Base-by-base conservation (phyloP, 1,140 invertebrate genomes). In the Zophobas atratus region DNA sequence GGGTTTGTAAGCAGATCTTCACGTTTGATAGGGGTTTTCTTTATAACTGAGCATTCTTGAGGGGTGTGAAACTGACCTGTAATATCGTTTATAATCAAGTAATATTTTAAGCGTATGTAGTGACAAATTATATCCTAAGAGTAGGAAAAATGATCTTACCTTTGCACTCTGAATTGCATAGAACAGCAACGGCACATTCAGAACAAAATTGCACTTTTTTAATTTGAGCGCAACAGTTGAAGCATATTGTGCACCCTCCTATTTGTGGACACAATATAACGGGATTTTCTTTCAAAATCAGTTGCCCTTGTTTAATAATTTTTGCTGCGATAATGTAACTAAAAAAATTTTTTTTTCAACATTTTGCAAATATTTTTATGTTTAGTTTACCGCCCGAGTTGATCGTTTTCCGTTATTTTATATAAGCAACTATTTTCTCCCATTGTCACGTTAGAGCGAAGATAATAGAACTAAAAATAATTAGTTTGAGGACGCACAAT, bases 251-350 rank as follows among this genome's bases (percentile, higher is more conserved):
- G n/a, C 33, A 51, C 0, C 49, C 51, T 20, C 49, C 49, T 6
- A 73, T 2, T 56, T 73, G 49, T 8, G 71, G 71, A 32, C 49
- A 43, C 3, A 73, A 20, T 5, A 73, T 0, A 6, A 56, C 20
- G n/a, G 71, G 71, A 5, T 38, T 5, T 56, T 73, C 71, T 73
- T 73, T 73, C 6, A 73, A 6, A 34, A 73, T 73, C 8, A 73
- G 20, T 38, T 73, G 49, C 2, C 71, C 71, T n/a, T 73, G 71
- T 55, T 73, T 55, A n/a, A 73, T 73, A 8, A 1, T 56, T 41
- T 41, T 53, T n/a, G 49, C 32, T n/a, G 71, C 71, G 32, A 73
- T 6, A 5, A 73, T 43, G 33, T 49, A 73, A 41, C 71, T 73
- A 39, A 2, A 73, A 73, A 56, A 56, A 56, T 20, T 3, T 38